phyloP scores from a whole-genome alignment of 2,888 invertebrate species.

The Ecliptopera silaceata region DNA sequence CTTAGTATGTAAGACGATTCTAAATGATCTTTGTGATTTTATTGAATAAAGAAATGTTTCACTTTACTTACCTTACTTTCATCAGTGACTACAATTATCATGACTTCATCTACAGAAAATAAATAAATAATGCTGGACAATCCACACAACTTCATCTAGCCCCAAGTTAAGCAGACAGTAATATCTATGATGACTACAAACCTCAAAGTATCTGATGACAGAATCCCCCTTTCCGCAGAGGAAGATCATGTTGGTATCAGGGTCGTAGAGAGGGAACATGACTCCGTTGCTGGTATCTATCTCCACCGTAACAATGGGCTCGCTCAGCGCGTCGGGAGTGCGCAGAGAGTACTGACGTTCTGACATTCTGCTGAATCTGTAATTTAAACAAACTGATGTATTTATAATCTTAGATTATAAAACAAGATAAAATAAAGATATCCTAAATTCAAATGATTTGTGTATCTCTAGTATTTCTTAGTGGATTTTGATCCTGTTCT shows the following conservation, averaged over 20 bases:
- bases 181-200: constrained; percentile 39
- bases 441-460: too few relatives aligned
- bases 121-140: too few relatives aligned
- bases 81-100: not conserved
- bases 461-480: too few relatives aligned
- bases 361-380: constrained; percentile 97
- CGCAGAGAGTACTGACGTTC: constrained; percentile 98
- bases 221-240: constrained; percentile 99
- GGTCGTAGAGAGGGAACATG: constrained; percentile 98
- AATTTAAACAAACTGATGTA: not conserved
- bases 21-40: too few relatives aligned
- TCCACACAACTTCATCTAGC: too few relatives aligned
- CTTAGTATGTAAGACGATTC: too few relatives aligned
- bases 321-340: constrained; percentile 92
- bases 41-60: too few relatives aligned
- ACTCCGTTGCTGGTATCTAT: constrained; percentile 98
- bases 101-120: not conserved
- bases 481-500: too few relatives aligned
- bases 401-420: too few relatives aligned
- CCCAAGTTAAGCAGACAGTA: too few relatives aligned
- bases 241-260: constrained; percentile 97
- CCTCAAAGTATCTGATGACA: constrained; percentile 96
- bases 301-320: constrained; percentile 96
- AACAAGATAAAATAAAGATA: too few relatives aligned
- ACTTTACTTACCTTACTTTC: too few relatives aligned